Conservation (phyloP, 2,797 vertebrate species). For the Poeciliopsis turneri region DNA sequence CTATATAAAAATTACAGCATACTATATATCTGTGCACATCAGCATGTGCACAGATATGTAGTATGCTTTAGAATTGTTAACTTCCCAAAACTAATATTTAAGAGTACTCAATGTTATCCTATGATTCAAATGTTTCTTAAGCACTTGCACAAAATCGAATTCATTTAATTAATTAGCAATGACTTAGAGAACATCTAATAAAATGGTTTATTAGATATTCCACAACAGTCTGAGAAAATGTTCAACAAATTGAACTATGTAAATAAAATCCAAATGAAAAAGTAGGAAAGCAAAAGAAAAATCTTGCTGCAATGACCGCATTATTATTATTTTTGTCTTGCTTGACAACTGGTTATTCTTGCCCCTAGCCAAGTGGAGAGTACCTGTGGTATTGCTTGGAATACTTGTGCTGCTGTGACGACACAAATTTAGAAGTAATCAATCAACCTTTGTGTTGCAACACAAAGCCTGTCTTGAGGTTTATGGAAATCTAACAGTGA, state of each 20-base stretch:
- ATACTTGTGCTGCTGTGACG: conserved; percentile 67
- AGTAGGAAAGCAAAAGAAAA: conserved; percentile 50
- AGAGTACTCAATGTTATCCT: neutral
- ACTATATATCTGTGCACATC: no score
- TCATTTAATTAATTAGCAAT: neutral
- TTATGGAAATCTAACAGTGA: conserved; percentile 77
- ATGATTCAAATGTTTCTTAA: neutral
- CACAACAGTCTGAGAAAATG: conserved; percentile 9
- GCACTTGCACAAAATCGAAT: neutral
- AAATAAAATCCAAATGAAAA: conserved; percentile 47
- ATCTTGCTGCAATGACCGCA: conserved; percentile 58
- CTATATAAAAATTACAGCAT: no score
- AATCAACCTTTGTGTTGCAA: conserved; percentile 81
- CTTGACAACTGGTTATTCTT: conserved; percentile 76
- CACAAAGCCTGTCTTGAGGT: conserved; percentile 77
- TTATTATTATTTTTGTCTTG: conserved; percentile 75
- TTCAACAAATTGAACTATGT: conserved; percentile 20
- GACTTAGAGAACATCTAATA: neutral
- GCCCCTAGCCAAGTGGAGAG: conserved; percentile 68
- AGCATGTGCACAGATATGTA: neutral
- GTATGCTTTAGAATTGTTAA: neutral
- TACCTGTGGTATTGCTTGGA: conserved; percentile 65
- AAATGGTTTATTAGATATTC: neutral
- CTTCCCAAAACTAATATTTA: neutral
- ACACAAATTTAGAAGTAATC: conserved; percentile 80